Base-by-base conservation (phyloP, 2,113 vertebrate species). In the Brachyistius frenatus region DNA sequence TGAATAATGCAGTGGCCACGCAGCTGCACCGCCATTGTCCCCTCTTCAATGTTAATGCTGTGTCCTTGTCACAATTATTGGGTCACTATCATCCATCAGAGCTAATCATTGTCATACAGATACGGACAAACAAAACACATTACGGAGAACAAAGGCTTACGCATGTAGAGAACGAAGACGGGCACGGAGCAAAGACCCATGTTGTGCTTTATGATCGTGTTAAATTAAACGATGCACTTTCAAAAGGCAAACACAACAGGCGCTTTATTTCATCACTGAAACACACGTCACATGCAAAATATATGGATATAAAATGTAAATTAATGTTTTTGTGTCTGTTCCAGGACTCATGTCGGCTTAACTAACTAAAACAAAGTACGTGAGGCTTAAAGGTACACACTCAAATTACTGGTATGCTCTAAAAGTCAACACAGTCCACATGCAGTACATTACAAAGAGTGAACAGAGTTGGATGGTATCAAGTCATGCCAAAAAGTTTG, bases 11-110 rank as follows among this genome's bases (percentile, higher is more conserved):
- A 91, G 78, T 52, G 76, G 67, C 58, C 75, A 49, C 31, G 31
- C 82, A 88, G 86, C 78, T 85, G 76, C 73, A 66, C 56, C 9
- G 49, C 79, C 81, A 87, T 92, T 92, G 91, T 92, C 74, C 88
- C 82, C 11, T 68, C 80, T 56, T 79, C 88, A 89, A 81, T 91
- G 89, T 92, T 88, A 89, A 89, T 88, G 87, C 66, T 80, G 86
- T 85, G 91, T 92, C 90, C 90, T 91, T 92, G 91, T 92, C 88
- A 80, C 79, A 83, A 85, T 89, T 89, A 89, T 84, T 76, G 71
- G 88, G 81, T 87, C 86, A 89, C 86, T 78, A 83, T 85, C 90
- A 83, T 90, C 84, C 82, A 91, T 91, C 91, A 90, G 62, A n/a
- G 83, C 72, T 86, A 82, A 92, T 92, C 91, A 89, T 88, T 86